These are phyloP conservation scores for Plodia interpunctella DNA, from an alignment of 1,140 invertebrate species.

Conservation along the genomic window DNA sequence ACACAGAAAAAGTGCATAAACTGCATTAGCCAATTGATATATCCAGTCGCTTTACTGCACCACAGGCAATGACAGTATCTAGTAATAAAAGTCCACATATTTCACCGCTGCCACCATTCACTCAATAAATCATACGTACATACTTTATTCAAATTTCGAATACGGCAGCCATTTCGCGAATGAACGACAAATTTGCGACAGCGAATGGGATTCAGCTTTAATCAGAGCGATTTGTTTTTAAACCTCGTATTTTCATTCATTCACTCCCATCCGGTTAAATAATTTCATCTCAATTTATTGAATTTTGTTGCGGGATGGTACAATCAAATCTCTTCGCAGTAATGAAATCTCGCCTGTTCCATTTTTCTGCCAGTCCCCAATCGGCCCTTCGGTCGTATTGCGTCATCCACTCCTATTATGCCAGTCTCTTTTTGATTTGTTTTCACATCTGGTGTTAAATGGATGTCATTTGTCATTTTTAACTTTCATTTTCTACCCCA, in stretches of 20 bases:
- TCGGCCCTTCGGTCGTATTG: slow-evolving; percentile 13
- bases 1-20: not conserved
- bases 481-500: not conserved
- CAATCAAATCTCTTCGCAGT: slow-evolving; percentile 17
- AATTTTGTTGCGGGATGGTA: slow-evolving; percentile 17
- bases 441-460: slow-evolving; percentile 6
- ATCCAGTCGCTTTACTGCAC: not conserved
- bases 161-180: slow-evolving; percentile 14
- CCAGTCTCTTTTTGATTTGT: not conserved
- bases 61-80: not conserved
- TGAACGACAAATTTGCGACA: slow-evolving; percentile 11
- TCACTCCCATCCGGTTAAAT: slow-evolving; percentile 17
- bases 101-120: not conserved
- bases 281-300: slow-evolving; percentile 23
- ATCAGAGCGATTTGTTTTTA: slow-evolving; percentile 22
- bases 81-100: slow-evolving; percentile 7
- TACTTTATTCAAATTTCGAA: slow-evolving; percentile 13
- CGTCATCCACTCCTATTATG: slow-evolving; percentile 12
- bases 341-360: slow-evolving; percentile 16
- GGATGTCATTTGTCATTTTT: not conserved
- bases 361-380: slow-evolving; percentile 9
- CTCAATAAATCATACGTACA: slow-evolving; percentile 8
- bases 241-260: slow-evolving; percentile 9
- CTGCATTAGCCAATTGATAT: slow-evolving; percentile 4
- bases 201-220: slow-evolving; percentile 13